Evolutionary conservation across 2,888 invertebrate genomes (phyloP), one percentile per base, ranked within the genome.

Genomic region (Catonia carolina): DNA sequence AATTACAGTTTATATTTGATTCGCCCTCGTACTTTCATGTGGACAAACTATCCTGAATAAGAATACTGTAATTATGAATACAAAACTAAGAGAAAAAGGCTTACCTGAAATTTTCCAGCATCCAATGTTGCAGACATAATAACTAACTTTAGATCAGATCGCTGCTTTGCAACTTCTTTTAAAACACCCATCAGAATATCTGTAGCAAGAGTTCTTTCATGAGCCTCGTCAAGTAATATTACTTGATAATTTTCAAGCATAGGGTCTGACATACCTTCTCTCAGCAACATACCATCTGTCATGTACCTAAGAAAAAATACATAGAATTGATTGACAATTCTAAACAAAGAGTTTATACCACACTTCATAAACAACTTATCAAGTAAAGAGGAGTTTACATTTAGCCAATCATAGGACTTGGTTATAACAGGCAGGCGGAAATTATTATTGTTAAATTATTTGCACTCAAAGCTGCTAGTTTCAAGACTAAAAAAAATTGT

Each of bases 41-140:
- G n/a, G n/a, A n/a, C n/a, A n/a, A n/a, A n/a, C n/a, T n/a, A n/a
- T n/a, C n/a, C n/a, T n/a, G n/a, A n/a, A n/a, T n/a, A n/a, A n/a
- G n/a, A n/a, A n/a, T n/a, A n/a, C n/a, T n/a, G n/a, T n/a, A n/a
- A n/a, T n/a, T n/a, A n/a, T n/a, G n/a, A n/a, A n/a, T n/a, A n/a
- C n/a, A n/a, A n/a, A n/a, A n/a, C n/a, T n/a, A n/a, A n/a, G n/a
- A n/a, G n/a, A n/a, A n/a, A n/a, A n/a, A 35, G 42, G 54, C 61
- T 57, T 66, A 77, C 78, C 73, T 81, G 97, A 74, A 99, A 99
- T 73, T 99, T 99, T 4, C 98, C 99, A 47, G 99, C 98, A 73
- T 99, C 99, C 27, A 99, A 76, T 0, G 99, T 99, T 1, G 99
- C 99, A 60, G 96, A 96, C 99, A 99, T 99, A 68, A 99, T 91